Evolutionary conservation across 2,113 vertebrate genomes (phyloP).

Genomic region (Prunella himalayana): DNA sequence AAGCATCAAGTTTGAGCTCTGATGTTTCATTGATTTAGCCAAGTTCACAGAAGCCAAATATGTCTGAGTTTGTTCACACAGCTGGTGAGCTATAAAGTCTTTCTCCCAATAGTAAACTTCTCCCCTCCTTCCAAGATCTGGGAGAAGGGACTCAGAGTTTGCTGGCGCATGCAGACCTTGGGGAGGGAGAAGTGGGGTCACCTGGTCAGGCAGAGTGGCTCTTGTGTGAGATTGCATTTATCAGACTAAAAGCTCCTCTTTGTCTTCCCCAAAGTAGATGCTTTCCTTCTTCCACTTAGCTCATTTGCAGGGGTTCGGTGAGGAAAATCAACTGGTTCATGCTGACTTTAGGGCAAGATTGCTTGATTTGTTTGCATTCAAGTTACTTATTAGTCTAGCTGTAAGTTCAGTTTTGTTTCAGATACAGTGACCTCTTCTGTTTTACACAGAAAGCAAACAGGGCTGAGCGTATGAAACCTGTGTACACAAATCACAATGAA

Average conservation of each 20-base stretch:
- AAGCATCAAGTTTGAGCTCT: conserved; percentile 28
- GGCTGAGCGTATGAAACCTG: background rate
- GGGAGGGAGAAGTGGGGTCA: background rate
- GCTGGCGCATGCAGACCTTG: background rate
- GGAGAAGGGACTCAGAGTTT: background rate
- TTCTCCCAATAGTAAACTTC: background rate
- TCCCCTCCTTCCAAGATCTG: background rate
- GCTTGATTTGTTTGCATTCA: background rate
- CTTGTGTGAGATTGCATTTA: background rate
- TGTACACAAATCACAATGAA: background rate
- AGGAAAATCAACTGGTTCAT: background rate
- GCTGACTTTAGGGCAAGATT: background rate
- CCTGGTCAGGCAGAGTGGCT: background rate
- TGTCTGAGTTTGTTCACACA: conserved; percentile 42
- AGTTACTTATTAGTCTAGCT: background rate
- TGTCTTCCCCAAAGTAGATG: background rate
- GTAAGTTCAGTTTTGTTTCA: conserved; percentile 12
- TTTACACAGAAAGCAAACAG: background rate
- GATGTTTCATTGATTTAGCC: conserved; percentile 42
- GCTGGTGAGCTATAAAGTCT: conserved; percentile 22
- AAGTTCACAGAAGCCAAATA: conserved; percentile 32
- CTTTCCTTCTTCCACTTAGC: background rate
- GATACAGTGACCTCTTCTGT: background rate
- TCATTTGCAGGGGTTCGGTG: background rate
- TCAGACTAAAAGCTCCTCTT: background rate